Percentiles rank a stretch among this genome's conserved stretches.
Evolutionary conservation across 2,113 vertebrate genomes (phyloP).

Genomic region (Stigmatopora argus): DNA sequence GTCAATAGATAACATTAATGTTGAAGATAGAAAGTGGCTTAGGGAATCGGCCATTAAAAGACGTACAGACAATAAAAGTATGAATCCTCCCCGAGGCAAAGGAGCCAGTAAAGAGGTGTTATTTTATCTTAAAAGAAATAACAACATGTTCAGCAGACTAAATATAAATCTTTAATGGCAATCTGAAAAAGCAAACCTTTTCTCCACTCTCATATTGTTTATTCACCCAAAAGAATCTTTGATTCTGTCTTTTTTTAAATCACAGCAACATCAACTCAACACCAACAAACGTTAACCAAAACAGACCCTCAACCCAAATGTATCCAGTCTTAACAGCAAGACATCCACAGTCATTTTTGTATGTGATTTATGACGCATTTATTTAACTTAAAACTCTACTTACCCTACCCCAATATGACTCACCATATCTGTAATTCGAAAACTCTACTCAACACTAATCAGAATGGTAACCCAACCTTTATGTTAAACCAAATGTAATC

Average conservation of each 20-base stretch:
- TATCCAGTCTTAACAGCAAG: too few species aligned
- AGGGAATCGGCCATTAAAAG: constrained; percentile 18
- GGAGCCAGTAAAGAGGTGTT: not conserved
- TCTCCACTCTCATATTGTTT: not conserved
- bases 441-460: too few species aligned
- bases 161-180: not conserved
- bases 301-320: too few species aligned
- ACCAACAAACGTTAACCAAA: too few species aligned
- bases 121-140: constrained; percentile 14
- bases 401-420: too few species aligned
- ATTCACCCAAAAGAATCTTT: not conserved
- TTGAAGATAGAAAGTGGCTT: constrained; percentile 14
- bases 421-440: too few species aligned
- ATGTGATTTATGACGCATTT: too few species aligned
- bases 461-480: too few species aligned
- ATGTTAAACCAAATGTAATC: too few species aligned
- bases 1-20: constrained; percentile 14
- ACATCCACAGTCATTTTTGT: too few species aligned
- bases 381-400: too few species aligned
- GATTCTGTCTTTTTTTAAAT: not conserved
- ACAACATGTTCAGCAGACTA: not conserved
- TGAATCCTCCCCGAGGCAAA: constrained; percentile 22
- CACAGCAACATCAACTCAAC: too few species aligned
- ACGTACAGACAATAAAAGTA: constrained; percentile 26
- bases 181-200: not conserved